Evolutionary conservation across 2,113 vertebrate species (phyloP).

Genomic region (Oriolus oriolus): DNA sequence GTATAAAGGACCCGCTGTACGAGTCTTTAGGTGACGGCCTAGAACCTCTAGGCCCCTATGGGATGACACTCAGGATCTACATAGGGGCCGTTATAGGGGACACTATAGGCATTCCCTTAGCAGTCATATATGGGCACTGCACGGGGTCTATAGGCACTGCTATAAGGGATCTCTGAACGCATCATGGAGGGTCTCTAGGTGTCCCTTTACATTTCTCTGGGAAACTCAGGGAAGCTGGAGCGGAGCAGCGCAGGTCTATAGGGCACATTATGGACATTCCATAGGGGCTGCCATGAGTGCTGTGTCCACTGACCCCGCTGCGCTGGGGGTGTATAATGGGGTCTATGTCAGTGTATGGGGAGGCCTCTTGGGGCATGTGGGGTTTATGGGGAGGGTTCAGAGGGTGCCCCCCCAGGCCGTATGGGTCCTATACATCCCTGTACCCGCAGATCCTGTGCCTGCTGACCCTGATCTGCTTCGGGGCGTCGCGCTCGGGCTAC

Average conservation of each 20-base stretch:
- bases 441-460: neutral
- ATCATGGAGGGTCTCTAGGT: too few species aligned
- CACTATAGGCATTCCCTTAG: accelerated
- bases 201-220: too few species aligned
- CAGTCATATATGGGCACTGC: accelerated
- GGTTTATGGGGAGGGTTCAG: neutral
- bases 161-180: neutral
- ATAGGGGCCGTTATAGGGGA: accelerated
- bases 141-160: neutral
- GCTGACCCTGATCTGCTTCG: neutral
- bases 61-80: accelerated
- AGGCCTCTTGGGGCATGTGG: neutral
- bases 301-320: too few species aligned
- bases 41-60: neutral
- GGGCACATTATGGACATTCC: neutral
- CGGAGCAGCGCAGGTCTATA: neutral
- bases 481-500: neutral
- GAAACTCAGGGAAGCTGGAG: too few species aligned
- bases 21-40: too few species aligned
- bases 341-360: too few species aligned
- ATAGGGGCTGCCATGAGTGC: neutral
- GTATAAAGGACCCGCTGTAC: accelerated
- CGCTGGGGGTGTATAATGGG: neutral
- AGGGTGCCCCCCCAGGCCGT: too few species aligned
- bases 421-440: neutral